phyloP scores from a whole-genome alignment of 2,888 invertebrate genomes.

The Tenthredo distinguenda region DNA sequence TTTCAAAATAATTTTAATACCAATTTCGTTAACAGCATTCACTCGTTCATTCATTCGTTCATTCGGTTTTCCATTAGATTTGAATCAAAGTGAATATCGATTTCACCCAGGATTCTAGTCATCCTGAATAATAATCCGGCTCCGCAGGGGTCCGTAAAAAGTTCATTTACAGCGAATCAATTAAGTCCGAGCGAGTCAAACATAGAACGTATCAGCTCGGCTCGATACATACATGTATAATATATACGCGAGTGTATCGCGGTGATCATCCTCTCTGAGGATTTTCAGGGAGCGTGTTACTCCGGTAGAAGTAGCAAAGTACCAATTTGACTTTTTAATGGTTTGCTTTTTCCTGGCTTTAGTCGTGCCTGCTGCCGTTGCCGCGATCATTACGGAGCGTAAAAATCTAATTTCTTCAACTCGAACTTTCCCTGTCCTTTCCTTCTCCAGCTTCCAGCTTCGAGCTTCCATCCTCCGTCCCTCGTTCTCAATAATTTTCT shows the following conservation, averaged over 20 bases:
- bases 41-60: background rate
- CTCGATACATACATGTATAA: background rate
- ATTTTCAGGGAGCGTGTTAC: slow-evolving; percentile 20
- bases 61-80: background rate
- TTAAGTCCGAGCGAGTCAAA: background rate
- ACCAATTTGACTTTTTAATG: slow-evolving; percentile 51
- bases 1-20: background rate
- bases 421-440: slow-evolving; percentile 29
- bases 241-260: background rate
- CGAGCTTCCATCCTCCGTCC: background rate
- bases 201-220: background rate
- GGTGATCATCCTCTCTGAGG: background rate
- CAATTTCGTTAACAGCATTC: background rate
- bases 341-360: slow-evolving; percentile 41
- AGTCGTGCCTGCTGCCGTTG: background rate
- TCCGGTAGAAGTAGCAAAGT: slow-evolving; percentile 46
- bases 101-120: background rate
- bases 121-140: background rate
- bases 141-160: background rate
- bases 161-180: slow-evolving; percentile 16
- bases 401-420: slow-evolving; percentile 49
- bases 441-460: background rate
- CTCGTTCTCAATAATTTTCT: slow-evolving; percentile 44
- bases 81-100: background rate
- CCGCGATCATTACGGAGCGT: slow-evolving; percentile 37